These are phyloP conservation scores for Oryzias celebensis DNA, from an alignment of 2,113 vertebrate genomes.

Conservation along the genomic window DNA sequence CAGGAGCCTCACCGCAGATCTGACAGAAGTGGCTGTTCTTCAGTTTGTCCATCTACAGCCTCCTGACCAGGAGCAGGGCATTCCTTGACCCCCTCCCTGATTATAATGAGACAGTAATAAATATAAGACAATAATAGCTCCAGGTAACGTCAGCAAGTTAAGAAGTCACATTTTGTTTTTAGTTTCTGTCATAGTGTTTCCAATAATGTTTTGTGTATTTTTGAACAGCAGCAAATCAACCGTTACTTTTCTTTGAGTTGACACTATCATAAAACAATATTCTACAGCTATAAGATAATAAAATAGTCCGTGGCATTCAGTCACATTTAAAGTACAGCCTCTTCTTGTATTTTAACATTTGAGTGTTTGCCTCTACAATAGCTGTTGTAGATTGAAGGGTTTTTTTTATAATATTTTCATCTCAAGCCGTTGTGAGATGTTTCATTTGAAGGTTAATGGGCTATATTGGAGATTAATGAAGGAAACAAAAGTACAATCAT, in stretches of 20 bases:
- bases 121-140: constrained; percentile 1
- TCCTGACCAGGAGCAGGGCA: background rate
- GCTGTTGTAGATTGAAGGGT: background rate
- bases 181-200: no score
- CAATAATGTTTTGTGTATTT: no score
- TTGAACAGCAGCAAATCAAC: no score
- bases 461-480: background rate
- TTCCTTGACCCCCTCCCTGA: background rate
- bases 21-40: constrained; percentile 12
- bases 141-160: constrained; percentile 1
- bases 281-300: no score
- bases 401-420: background rate
- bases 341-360: background rate
- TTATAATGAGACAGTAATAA: background rate
- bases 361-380: background rate
- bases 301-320: no score
- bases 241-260: no score
- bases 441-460: background rate
- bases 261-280: no score
- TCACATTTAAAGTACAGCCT: no score
- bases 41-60: constrained; percentile 2
- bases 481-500: background rate
- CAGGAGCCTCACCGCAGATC: constrained; percentile 23
- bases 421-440: background rate
- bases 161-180: no score